Evolutionary conservation across 2,888 invertebrate species (phyloP).

Genomic region (Polyommatus iphigenia): DNA sequence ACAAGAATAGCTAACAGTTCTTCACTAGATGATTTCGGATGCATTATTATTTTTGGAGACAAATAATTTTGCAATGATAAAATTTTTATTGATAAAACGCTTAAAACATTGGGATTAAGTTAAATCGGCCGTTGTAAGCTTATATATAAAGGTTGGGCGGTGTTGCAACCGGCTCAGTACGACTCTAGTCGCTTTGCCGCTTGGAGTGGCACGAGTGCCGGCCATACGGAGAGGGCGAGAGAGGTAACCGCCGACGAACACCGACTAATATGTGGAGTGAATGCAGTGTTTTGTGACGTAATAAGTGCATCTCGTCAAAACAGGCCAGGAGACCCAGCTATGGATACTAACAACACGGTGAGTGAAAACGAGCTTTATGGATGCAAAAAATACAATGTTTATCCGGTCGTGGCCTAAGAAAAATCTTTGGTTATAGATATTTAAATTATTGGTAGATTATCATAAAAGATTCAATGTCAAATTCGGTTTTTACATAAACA

Average conservation of each 20-base stretch:
- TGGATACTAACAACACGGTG: constrained; percentile 75
- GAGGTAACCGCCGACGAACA: constrained; percentile 59
- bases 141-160: constrained; percentile 76
- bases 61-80: background rate
- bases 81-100: background rate
- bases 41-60: background rate
- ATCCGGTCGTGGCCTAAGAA: constrained; percentile 1
- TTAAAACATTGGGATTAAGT: background rate
- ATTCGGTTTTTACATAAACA: background rate
- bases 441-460: constrained; percentile 16
- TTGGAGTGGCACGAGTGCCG: constrained; percentile 76
- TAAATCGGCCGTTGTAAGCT: constrained; percentile 60
- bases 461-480: constrained; percentile 26
- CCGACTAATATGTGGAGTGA: constrained; percentile 73
- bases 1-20: background rate
- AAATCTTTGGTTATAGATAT: constrained; percentile 18
- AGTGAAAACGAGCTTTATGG: constrained; percentile 46
- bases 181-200: constrained; percentile 82
- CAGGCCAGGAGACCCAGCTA: constrained; percentile 60
- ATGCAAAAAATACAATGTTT: constrained; percentile 7
- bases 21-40: background rate
- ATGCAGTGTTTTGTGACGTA: constrained; percentile 76
- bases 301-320: constrained; percentile 56
- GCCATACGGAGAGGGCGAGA: constrained; percentile 80
- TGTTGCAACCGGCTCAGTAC: constrained; percentile 79